Base-by-base conservation (phyloP, 2,113 vertebrate genomes). In the Ahaetulla prasina region DNA sequence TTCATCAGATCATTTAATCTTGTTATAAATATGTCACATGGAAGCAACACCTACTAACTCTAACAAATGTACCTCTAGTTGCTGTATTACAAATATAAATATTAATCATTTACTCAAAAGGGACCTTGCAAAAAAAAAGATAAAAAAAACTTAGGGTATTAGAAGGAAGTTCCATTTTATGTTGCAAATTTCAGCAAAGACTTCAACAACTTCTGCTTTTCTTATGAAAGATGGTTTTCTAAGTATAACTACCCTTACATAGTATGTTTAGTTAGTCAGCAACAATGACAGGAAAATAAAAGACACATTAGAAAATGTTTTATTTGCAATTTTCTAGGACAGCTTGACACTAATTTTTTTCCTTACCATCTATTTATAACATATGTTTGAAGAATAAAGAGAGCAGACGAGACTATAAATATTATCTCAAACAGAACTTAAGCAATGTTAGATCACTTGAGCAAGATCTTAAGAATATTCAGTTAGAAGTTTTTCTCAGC, bases 231-330 rank as follows among this genome's bases (percentile, higher is more conserved):
- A 27, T 52, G n/a, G 8, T 91, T 80, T 57, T 60, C 30, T n/a
- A 52, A 57, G 9, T 63, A 14, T 27, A 74, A 25, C 20, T 53
- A 35, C 20, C 14, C 16, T 43, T n/a, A 74, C 0, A 0, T 43
- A 43, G 68, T 39, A 92, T 43, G 63, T 39, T 94, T 92, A 92
- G 43, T 91, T 57, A 87, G 35, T 95, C 91, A 80, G 74, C 85
- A 90, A 87, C 87, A 91, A 94, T 96, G 90, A 87, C 54, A 95
- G 90, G 74, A 93, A 87, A 93, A 93, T 80, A 87, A 91, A 93
- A 87, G 89, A 87, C 91, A 94, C 50, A 95, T 96, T 90, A 54
- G 87, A 94, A 96, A 95, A 89, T 6, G 23, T 53, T 94, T 96
- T 95, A 96, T 95, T 96, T 94, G 27, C 91, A 53, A 87, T 16